phyloP scores from a whole-genome alignment of 2,888 invertebrate species.

The Coecobrya sp. region DNA sequence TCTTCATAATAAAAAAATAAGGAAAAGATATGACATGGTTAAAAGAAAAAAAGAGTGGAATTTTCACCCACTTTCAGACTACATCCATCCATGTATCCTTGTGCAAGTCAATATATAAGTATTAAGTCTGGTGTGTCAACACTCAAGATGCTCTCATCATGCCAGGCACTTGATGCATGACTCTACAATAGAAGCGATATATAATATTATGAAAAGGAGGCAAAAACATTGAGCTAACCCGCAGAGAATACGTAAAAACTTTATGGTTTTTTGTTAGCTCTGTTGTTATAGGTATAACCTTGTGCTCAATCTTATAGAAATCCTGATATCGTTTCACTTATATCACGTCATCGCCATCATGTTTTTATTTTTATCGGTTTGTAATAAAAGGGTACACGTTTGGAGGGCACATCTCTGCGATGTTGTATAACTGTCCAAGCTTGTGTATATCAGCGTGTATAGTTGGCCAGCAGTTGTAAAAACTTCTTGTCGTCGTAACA shows the following conservation, averaged over 20 bases:
- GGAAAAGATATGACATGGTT: not conserved
- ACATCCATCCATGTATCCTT: not conserved
- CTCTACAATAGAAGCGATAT: not conserved
- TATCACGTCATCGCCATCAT: not conserved
- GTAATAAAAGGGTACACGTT: not conserved
- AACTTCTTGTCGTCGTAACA: no score
- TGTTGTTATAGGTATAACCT: not conserved
- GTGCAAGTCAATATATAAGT: not conserved
- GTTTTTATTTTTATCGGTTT: not conserved
- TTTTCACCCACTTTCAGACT: constrained; percentile 10
- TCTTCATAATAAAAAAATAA: constrained; percentile 10
- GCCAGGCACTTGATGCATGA: constrained; percentile 50
- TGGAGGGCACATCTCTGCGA: not conserved
- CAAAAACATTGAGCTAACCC: not conserved
- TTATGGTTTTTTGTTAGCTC: not conserved
- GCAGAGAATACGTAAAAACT: not conserved
- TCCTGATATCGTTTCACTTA: not conserved
- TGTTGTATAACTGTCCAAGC: not conserved
- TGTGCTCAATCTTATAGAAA: not conserved
- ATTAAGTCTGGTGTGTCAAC: not conserved
- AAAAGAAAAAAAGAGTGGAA: not conserved
- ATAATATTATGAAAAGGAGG: not conserved
- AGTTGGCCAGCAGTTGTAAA: not conserved
- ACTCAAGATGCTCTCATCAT: constrained; percentile 20
- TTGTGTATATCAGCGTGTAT: not conserved